Percentiles rank a stretch among this genome's conserved stretches.
phyloP scores from a whole-genome alignment of 2,113 vertebrate genomes.

The Amblyornis subalaris region DNA sequence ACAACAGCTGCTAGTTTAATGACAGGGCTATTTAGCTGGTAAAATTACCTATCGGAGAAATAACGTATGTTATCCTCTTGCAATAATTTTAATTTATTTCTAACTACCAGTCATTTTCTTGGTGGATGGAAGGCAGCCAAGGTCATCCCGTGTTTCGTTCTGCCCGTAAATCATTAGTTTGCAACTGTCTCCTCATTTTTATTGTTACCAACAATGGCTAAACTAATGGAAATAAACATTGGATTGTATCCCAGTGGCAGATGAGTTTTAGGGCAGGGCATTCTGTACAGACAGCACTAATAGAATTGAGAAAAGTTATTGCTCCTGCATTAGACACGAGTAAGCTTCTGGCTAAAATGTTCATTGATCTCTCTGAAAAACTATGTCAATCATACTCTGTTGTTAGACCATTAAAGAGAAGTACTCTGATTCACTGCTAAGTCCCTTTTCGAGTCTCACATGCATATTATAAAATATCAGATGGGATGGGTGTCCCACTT shows the following conservation, averaged over 20 bases:
- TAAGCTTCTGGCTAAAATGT: slow-evolving; percentile 43
- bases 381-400: not conserved
- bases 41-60: slow-evolving; percentile 66
- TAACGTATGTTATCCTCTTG: slow-evolving; percentile 64
- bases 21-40: slow-evolving; percentile 66
- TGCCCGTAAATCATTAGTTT: slow-evolving; percentile 67
- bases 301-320: slow-evolving; percentile 45
- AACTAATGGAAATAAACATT: slow-evolving; percentile 72
- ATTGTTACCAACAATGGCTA: slow-evolving; percentile 68
- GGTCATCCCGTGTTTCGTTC: slow-evolving; percentile 38
- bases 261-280: slow-evolving; percentile 59
- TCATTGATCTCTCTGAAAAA: slow-evolving; percentile 56
- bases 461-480: not conserved
- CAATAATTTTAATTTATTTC: slow-evolving; percentile 70
- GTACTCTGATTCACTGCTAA: not conserved
- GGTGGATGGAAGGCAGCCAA: slow-evolving; percentile 63
- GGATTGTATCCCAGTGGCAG: slow-evolving; percentile 57
- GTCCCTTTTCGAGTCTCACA: not conserved
- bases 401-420: slow-evolving; percentile 19
- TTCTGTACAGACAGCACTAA: slow-evolving; percentile 47
- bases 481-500: not conserved
- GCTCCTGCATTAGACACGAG: slow-evolving; percentile 34
- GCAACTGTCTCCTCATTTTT: slow-evolving; percentile 62
- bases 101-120: slow-evolving; percentile 57
- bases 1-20: slow-evolving; percentile 63